Conservation (phyloP, 2,797 vertebrate genomes). For the Morus bassanus region DNA sequence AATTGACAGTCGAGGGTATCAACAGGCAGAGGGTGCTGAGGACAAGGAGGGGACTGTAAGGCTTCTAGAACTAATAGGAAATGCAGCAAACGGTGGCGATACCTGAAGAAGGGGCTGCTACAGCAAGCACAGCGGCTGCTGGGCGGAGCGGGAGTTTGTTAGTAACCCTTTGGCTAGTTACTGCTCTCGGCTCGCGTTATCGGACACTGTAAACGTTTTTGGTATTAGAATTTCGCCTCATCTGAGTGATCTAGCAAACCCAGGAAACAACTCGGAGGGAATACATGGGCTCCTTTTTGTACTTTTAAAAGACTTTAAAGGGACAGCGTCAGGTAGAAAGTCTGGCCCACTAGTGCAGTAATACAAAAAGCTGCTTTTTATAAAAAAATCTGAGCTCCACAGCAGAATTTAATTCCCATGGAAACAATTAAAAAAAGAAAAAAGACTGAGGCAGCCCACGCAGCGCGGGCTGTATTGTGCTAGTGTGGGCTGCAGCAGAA, state of each 20-base stretch:
- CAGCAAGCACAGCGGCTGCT: slow-evolving; percentile 57
- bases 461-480: not conserved
- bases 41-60: slow-evolving; percentile 70
- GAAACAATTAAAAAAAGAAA: not conserved
- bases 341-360: not conserved
- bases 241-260: slow-evolving; percentile 44
- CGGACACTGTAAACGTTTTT: slow-evolving; percentile 74
- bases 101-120: slow-evolving; percentile 62
- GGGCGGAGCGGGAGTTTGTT: not conserved
- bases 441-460: not conserved
- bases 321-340: slow-evolving; percentile 47
- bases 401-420: slow-evolving; percentile 21
- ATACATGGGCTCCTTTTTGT: not conserved
- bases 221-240: slow-evolving; percentile 50
- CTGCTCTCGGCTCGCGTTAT: slow-evolving; percentile 56
- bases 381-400: slow-evolving; percentile 29
- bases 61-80: slow-evolving; percentile 74
- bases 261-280: not conserved
- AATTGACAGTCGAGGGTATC: slow-evolving; percentile 61
- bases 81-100: slow-evolving; percentile 62
- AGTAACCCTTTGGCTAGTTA: slow-evolving; percentile 70
- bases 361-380: slow-evolving; percentile 46
- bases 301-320: not conserved
- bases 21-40: slow-evolving; percentile 63
- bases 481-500: not conserved